Conservation (phyloP, 2,888 invertebrate genomes). For the Lasiommata megera region DNA sequence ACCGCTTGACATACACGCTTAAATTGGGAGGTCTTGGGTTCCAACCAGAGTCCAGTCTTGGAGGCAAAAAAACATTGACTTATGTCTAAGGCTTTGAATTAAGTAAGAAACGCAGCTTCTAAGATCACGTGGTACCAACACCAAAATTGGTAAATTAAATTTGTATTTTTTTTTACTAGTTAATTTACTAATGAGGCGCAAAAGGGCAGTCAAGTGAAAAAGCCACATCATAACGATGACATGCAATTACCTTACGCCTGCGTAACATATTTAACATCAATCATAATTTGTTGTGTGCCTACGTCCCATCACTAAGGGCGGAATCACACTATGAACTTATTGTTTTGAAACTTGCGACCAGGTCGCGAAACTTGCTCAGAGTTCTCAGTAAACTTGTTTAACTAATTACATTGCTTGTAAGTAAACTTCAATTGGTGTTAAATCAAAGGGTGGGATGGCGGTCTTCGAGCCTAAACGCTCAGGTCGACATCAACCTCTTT, state of each 20-base stretch:
- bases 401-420: too few species aligned
- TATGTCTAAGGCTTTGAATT: background rate
- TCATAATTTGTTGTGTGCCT: conserved; percentile 32
- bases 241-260: conserved; percentile 16
- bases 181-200: background rate
- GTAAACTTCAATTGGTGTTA: too few species aligned
- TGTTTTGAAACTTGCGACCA: too few species aligned
- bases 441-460: too few species aligned
- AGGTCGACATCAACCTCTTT: too few species aligned
- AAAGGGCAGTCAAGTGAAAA: conserved; percentile 9
- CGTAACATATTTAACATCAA: conserved; percentile 29
- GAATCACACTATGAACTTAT: background rate
- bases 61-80: too few species aligned
- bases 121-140: background rate
- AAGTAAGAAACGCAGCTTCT: background rate
- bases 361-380: too few species aligned
- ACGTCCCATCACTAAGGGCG: conserved; percentile 27
- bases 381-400: too few species aligned
- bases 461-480: too few species aligned
- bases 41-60: too few species aligned
- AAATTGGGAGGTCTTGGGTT: too few species aligned
- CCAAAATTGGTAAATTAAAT: conserved; percentile 5
- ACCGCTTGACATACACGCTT: too few species aligned
- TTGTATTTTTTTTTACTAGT: conserved; percentile 7
- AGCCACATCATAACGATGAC: conserved; percentile 20